phyloP scores from a whole-genome alignment of 2,113 vertebrate species.

The Hystrix brachyura region DNA sequence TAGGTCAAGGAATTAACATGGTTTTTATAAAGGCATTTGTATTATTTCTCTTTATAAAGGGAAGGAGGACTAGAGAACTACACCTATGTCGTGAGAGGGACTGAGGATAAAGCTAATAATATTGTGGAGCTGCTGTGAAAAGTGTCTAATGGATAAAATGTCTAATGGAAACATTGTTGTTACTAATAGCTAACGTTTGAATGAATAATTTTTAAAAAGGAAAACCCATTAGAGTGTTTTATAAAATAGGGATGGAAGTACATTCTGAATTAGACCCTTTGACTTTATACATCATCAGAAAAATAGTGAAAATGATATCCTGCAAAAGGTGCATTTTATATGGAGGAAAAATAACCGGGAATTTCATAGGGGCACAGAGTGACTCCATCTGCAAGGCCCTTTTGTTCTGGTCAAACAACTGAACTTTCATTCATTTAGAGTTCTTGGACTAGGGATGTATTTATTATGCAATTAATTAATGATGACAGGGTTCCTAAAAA shows the following conservation, averaged over 20 bases:
- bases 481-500: conserved; percentile 22
- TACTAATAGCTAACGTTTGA: conserved; percentile 25
- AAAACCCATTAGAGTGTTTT: background rate
- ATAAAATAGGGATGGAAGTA: background rate
- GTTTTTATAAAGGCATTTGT: background rate
- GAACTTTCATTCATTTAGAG: conserved; percentile 6
- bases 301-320: conserved; percentile 35
- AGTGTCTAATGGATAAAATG: background rate
- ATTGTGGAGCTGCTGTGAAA: background rate
- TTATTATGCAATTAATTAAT: conserved; percentile 62
- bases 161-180: background rate
- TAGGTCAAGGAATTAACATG: background rate
- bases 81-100: background rate
- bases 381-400: background rate
- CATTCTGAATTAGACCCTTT: background rate
- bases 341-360: conserved; percentile 16
- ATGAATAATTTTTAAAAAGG: background rate
- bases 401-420: background rate
- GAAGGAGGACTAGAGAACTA: background rate
- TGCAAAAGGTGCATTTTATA: conserved; percentile 32
- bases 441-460: background rate
- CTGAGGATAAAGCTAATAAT: background rate
- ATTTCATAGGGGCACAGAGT: background rate
- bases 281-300: conserved; percentile 11
- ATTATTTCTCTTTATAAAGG: background rate